These are phyloP conservation scores for Symphodus melops DNA, from an alignment of 2,113 vertebrate genomes.

Conservation along the genomic window DNA sequence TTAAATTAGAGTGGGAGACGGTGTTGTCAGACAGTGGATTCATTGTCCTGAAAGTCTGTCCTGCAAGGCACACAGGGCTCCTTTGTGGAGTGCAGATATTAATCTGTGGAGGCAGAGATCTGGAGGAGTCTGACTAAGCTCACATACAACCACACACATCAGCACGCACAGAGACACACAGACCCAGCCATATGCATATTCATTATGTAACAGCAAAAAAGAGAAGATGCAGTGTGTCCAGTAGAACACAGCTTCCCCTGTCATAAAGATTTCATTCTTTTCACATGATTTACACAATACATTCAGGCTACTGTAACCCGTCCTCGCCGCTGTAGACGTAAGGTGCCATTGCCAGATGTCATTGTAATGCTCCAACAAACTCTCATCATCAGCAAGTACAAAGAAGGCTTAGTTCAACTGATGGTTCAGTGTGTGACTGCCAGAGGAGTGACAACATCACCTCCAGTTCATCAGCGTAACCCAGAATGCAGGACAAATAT, in stretches of 20 bases:
- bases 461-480: slow-evolving; percentile 29
- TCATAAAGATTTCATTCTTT: slow-evolving; percentile 59
- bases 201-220: slow-evolving; percentile 62
- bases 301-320: slow-evolving; percentile 17
- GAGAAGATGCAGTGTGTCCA: slow-evolving; percentile 59
- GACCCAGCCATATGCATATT: slow-evolving; percentile 60
- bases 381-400: slow-evolving; percentile 57
- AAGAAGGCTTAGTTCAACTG: slow-evolving; percentile 46
- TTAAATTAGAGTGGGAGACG: slow-evolving; percentile 59
- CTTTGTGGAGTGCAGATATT: slow-evolving; percentile 80
- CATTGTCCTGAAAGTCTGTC: slow-evolving; percentile 75
- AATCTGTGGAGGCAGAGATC: slow-evolving; percentile 76
- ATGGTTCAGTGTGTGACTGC: slow-evolving; percentile 30
- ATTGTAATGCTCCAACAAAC: slow-evolving; percentile 23
- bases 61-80: slow-evolving; percentile 69
- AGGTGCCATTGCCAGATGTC: slow-evolving; percentile 53
- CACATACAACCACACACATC: slow-evolving; percentile 68
- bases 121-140: slow-evolving; percentile 74
- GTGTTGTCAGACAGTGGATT: slow-evolving; percentile 73
- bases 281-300: slow-evolving; percentile 29
- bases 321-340: slow-evolving; percentile 49
- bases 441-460: slow-evolving; percentile 40
- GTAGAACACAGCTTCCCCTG: slow-evolving; percentile 1
- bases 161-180: slow-evolving; percentile 53
- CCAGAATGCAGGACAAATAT: slow-evolving; percentile 4